phyloP scores from a whole-genome alignment of 2,113 vertebrate genomes.

The Lynx canadensis region DNA sequence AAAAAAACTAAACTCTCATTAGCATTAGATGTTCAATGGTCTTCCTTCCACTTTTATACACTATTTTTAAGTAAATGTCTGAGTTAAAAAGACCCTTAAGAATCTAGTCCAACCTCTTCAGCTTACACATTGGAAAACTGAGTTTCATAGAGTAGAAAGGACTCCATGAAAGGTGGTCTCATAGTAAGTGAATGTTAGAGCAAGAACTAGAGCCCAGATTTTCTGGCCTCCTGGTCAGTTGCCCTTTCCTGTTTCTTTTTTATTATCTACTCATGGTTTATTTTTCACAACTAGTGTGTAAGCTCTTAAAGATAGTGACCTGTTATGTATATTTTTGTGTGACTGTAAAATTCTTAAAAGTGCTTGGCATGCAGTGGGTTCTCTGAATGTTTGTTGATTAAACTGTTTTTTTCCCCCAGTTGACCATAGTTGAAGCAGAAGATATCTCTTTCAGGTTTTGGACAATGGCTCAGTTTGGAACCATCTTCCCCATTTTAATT shows the following conservation, averaged over 20 bases:
- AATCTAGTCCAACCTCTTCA: background rate
- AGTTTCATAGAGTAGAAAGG: background rate
- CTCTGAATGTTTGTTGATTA: constrained; percentile 21
- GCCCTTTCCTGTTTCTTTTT: background rate
- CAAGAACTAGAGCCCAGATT: background rate
- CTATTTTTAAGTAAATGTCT: constrained; percentile 25
- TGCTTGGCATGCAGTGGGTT: background rate
- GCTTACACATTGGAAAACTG: constrained; percentile 10
- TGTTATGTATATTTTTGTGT: background rate
- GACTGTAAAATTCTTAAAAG: background rate
- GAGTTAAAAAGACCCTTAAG: background rate
- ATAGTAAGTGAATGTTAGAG: background rate
- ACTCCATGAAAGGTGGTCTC: background rate
- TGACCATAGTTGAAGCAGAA: constrained; percentile 1
- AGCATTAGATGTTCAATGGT: background rate
- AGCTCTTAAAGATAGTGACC: background rate
- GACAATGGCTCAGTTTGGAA: background rate
- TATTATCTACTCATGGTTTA: background rate
- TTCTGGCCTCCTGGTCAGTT: background rate
- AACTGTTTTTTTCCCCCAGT: background rate
- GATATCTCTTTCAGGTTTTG: background rate
- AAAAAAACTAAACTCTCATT: background rate
- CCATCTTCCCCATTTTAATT: constrained; percentile 40
- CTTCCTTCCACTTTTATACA: background rate
- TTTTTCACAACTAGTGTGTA: constrained; percentile 17